Evolutionary conservation across 2,113 vertebrate genomes (phyloP).

Genomic region (Copsychus sechellarum): DNA sequence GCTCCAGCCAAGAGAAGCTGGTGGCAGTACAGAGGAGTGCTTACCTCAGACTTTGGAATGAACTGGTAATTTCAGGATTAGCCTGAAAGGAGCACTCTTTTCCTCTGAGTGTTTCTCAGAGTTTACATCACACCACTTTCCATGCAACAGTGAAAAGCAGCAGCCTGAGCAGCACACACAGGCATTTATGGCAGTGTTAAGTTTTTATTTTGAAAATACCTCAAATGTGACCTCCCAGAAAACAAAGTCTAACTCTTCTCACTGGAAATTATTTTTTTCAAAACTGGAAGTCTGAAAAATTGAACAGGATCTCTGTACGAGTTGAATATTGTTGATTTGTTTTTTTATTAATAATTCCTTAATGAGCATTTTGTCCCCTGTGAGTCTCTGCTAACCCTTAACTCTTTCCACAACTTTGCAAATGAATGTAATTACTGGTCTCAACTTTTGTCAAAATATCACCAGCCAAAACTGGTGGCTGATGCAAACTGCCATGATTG

Average conservation of each 20-base stretch:
- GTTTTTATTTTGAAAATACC: neutral
- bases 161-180: neutral
- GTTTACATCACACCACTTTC: neutral
- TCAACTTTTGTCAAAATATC: slow-evolving; percentile 60
- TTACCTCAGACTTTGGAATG: neutral
- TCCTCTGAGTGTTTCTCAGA: neutral
- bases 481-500: neutral
- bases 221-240: neutral
- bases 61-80: neutral
- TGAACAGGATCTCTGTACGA: neutral
- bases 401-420: slow-evolving; percentile 67
- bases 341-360: neutral
- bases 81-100: neutral
- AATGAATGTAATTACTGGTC: slow-evolving; percentile 75
- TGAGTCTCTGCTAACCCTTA: neutral
- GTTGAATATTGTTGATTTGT: neutral
- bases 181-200: neutral
- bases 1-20: neutral
- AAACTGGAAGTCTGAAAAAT: neutral
- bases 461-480: neutral
- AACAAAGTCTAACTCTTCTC: neutral
- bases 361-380: neutral
- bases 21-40: neutral
- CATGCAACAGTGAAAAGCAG: neutral
- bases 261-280: neutral